These are phyloP conservation scores for Turdus rufiventris DNA, from an alignment of 2,113 vertebrate genomes.

Conservation along the genomic window DNA sequence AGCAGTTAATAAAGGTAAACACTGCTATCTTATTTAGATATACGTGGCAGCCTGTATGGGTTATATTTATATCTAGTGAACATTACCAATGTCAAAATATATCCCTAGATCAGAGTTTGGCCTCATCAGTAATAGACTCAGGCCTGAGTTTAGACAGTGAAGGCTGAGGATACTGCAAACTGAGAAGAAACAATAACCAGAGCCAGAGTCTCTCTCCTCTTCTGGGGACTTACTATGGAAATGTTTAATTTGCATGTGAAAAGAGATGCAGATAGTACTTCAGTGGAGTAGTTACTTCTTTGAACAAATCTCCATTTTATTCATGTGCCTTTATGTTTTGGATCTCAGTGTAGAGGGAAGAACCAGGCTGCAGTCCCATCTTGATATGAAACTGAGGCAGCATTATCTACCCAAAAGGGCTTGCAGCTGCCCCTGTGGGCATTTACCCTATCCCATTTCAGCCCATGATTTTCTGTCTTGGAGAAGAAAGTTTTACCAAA, in stretches of 20 bases:
- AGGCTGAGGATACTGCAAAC: not conserved
- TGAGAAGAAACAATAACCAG: not conserved
- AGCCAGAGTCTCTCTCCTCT: not conserved
- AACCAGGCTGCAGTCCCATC: not conserved
- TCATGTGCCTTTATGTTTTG: not conserved
- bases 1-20: slow-evolving; percentile 38
- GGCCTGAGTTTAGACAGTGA: not conserved
- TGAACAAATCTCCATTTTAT: not conserved
- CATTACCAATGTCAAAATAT: not conserved
- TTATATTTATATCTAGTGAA: not conserved
- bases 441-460: not conserved
- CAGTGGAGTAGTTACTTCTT: not conserved
- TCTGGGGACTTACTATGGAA: not conserved
- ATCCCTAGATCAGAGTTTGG: not conserved
- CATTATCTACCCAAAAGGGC: not conserved
- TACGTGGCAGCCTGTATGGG: not conserved
- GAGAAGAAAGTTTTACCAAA: not conserved
- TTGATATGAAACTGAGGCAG: not conserved
- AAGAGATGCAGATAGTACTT: not conserved
- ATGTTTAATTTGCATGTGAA: not conserved
- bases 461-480: not conserved
- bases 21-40: not conserved
- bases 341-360: fast-evolving
- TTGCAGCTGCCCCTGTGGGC: not conserved
- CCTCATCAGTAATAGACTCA: not conserved